phyloP scores from a whole-genome alignment of 2,113 vertebrate genomes.

The Meles meles region DNA sequence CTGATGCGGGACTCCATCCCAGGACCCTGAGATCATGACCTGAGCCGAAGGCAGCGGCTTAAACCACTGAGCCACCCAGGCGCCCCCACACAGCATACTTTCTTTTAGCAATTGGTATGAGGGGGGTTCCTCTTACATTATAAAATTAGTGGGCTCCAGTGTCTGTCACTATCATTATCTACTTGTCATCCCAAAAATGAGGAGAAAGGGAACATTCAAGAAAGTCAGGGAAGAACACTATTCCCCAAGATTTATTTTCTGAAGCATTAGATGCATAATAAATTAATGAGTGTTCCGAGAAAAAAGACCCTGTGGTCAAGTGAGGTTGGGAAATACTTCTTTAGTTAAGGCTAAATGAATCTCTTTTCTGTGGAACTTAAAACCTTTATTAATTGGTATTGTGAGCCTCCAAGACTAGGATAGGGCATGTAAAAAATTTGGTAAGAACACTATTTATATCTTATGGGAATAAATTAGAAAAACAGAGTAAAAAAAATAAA shows the following conservation, averaged over 20 bases:
- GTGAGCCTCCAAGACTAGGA: not conserved
- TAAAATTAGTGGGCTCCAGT: not conserved
- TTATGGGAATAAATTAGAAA: not conserved
- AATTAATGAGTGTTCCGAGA: not conserved
- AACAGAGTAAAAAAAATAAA: not conserved
- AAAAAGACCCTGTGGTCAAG: not conserved
- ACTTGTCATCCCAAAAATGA: not conserved
- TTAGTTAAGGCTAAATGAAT: not conserved
- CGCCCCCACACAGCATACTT: not conserved
- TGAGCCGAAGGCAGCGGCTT: too few relatives aligned
- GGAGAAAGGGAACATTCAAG: not conserved
- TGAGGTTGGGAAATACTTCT: not conserved
- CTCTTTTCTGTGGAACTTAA: not conserved
- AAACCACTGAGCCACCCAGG: too few relatives aligned
- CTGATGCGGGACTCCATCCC: too few relatives aligned
- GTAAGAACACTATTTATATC: not conserved
- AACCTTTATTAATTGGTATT: not conserved
- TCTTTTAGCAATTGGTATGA: not conserved
- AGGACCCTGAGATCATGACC: too few relatives aligned
- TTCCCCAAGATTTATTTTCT: not conserved
- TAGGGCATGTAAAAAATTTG: not conserved
- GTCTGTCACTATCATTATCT: not conserved
- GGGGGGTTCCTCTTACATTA: not conserved
- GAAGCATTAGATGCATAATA: not conserved
- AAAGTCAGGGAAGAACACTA: not conserved